Evolutionary conservation across 37 sponge, comb jelly and placozoan genomes (phyloP).

Genomic region (Amphimedon queenslandica): DNA sequence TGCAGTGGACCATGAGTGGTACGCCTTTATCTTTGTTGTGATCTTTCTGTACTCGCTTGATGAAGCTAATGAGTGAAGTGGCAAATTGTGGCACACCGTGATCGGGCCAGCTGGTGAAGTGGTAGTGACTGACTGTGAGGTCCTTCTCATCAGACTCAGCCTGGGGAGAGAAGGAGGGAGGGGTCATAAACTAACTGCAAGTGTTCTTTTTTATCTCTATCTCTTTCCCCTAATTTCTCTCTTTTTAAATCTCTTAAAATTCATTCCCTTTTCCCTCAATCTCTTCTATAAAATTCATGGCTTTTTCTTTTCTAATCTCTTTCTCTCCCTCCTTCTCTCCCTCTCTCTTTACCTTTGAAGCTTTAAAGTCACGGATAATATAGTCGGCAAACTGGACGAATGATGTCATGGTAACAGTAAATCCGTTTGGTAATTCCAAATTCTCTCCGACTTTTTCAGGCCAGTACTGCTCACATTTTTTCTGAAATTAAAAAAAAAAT

Average conservation of each 20-base stretch:
- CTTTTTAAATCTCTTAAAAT: too few relatives aligned
- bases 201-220: too few relatives aligned
- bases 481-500: slow-evolving; percentile 22
- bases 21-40: slow-evolving; percentile 1
- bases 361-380: slow-evolving; percentile 47
- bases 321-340: too few relatives aligned
- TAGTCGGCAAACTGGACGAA: slow-evolving; percentile 67
- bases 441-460: slow-evolving; percentile 58
- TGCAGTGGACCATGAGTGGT: slow-evolving; percentile 81
- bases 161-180: slow-evolving; percentile 4
- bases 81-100: slow-evolving; percentile 83
- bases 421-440: slow-evolving; percentile 1
- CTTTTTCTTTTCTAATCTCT: too few relatives aligned
- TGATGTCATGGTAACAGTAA: slow-evolving; percentile 31
- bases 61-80: slow-evolving; percentile 71
- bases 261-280: too few relatives aligned
- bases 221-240: too few relatives aligned
- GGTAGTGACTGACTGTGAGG: slow-evolving; percentile 66
- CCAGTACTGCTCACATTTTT: slow-evolving; percentile 91
- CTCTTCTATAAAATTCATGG: too few relatives aligned
- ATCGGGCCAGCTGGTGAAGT: slow-evolving; percentile 81
- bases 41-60: slow-evolving; percentile 38
- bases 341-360: slow-evolving; percentile 52
- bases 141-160: slow-evolving; percentile 1
- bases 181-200: slow-evolving; percentile 3